Conservation (phyloP, 2,888 invertebrate species). For the Rhimphoctona megacephalus region DNA sequence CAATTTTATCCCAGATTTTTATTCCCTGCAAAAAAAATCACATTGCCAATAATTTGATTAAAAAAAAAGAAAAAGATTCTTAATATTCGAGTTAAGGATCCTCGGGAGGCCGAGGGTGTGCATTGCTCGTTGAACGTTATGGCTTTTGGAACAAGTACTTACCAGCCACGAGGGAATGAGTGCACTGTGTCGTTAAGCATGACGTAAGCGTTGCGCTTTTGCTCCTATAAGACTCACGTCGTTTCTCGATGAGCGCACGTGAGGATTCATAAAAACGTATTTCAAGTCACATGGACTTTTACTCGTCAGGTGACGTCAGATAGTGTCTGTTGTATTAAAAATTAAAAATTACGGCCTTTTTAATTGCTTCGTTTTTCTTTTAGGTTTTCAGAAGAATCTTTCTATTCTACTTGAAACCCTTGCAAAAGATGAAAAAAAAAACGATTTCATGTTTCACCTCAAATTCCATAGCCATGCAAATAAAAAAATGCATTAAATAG, state of each 20-base stretch:
- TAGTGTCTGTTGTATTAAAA: constrained; percentile 14
- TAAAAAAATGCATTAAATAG: no score
- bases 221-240: constrained; percentile 41
- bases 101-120: constrained; percentile 3
- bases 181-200: constrained; percentile 69
- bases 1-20: not conserved
- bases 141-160: constrained; percentile 58
- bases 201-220: constrained; percentile 66
- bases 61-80: not conserved
- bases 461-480: no score
- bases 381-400: not conserved
- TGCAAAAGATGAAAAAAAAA: not conserved
- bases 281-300: not conserved
- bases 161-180: constrained; percentile 60
- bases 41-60: constrained; percentile 5
- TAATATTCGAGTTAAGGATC: not conserved
- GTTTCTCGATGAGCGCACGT: constrained; percentile 50
- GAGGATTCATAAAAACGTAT: constrained; percentile 10
- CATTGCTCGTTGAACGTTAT: constrained; percentile 50
- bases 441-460: not conserved
- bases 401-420: not conserved
- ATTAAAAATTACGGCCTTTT: not conserved
- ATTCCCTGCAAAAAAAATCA: not conserved
- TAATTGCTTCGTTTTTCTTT: not conserved
- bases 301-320: not conserved